Evolutionary conservation across 2,888 invertebrate genomes (phyloP), one percentile per base, ranked within the genome.

Genomic region (Orthosia gracilis): DNA sequence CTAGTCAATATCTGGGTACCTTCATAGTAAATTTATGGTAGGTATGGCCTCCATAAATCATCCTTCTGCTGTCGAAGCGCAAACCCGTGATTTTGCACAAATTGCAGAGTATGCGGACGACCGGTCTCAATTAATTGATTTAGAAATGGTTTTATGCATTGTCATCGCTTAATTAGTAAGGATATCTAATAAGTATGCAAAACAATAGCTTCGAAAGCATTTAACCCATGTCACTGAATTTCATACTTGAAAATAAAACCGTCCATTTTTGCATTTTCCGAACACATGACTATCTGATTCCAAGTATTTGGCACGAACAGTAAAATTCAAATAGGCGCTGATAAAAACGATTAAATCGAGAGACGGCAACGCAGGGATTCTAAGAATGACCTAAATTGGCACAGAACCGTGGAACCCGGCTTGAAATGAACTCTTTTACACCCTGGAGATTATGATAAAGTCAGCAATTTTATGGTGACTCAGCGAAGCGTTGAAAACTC

Each of bases 381-480:
- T 62, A 59, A 75, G 70, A 68, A 76, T 71, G 67, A 77, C 78
- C 82, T 69, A 83, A 80, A 87, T 85, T 87, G 77, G 61, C 69
- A 67, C 58, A 65, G 67, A 58, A 73, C 69, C 50, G 69, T 58
- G 62, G 62, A 70, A 62, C 62, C 59, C 55, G 68, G 26, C 71
- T 70, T 61, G 57, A 80, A 85, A 86, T 85, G 82, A 86, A 82
- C 78, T 82, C 80, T 77, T 80, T 70, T 73, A 70, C 70, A 62
- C 72, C 57, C 72, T 65, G 13, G 23, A 76, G 66, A 80, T 85
- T 77, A 76, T 80, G 69, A 84, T 77, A 80, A 73, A 78, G 80
- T 82, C 77, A 78, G 80, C 78, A 82, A 76, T 84, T 80, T 85
- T 76, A 82, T 80, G 73, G 63, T 69, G 73, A 80, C 76, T 73